These are phyloP conservation scores for Epizoanthus ramosus DNA, from an alignment of 92 coral and sea anemone genomes.

Conservation along the genomic window DNA sequence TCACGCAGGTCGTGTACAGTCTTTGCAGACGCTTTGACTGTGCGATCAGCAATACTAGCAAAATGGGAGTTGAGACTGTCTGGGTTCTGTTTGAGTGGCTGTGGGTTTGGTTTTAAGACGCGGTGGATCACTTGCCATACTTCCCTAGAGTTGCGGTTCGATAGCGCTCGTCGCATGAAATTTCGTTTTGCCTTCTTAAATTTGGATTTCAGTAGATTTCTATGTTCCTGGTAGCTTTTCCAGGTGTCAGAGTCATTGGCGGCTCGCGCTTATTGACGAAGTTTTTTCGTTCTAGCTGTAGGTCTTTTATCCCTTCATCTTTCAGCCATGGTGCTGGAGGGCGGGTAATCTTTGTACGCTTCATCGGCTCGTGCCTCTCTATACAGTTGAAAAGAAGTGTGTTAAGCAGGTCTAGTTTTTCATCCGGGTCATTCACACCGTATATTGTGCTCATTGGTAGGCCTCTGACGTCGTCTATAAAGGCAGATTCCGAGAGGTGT, in stretches of 20 bases:
- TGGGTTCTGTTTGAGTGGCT: slow-evolving; percentile 24
- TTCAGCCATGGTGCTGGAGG: slow-evolving; percentile 43
- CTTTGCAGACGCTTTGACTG: not conserved
- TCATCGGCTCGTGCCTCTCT: slow-evolving; percentile 22
- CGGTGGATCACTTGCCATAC: slow-evolving; percentile 46
- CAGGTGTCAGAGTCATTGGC: slow-evolving; percentile 17
- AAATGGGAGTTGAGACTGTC: slow-evolving; percentile 16
- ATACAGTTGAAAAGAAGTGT: slow-evolving; percentile 9
- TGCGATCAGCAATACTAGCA: too few species aligned
- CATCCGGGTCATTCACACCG: slow-evolving; percentile 34
- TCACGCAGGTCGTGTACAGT: too few species aligned
- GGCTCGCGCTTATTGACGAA: slow-evolving; percentile 24
- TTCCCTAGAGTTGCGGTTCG: slow-evolving; percentile 22
- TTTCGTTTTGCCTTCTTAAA: slow-evolving; percentile 45
- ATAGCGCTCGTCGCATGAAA: slow-evolving; percentile 41
- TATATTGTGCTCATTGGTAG: slow-evolving; percentile 38
- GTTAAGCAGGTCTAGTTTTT: slow-evolving; percentile 7
- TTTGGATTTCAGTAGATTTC: slow-evolving; percentile 20
- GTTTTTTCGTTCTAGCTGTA: slow-evolving; percentile 31
- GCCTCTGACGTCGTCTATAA: slow-evolving; percentile 15
- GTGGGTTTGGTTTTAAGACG: slow-evolving; percentile 19
- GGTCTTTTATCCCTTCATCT: slow-evolving; percentile 20
- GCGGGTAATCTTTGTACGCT: slow-evolving; percentile 36
- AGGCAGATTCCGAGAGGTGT: slow-evolving; percentile 15
- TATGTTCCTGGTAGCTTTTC: slow-evolving; percentile 17